These are phyloP conservation scores for Heptranchias perlo DNA, from an alignment of 2,113 vertebrate genomes.

Conservation along the genomic window DNA sequence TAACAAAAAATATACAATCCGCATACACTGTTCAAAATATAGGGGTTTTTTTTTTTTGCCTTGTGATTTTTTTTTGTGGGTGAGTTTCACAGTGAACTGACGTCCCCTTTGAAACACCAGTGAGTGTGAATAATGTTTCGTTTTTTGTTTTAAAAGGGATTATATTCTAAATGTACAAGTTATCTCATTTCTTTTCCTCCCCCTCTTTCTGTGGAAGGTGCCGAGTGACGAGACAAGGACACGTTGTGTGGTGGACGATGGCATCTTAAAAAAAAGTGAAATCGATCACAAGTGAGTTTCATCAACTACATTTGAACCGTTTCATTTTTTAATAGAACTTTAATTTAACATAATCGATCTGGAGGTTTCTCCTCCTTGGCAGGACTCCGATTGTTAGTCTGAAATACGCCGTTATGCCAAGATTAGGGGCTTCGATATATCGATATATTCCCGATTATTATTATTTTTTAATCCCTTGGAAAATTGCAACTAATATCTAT, in stretches of 20 bases:
- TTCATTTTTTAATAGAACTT: neutral
- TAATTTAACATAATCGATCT: neutral
- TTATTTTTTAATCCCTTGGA: neutral
- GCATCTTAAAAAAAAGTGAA: neutral
- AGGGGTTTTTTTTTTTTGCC: neutral
- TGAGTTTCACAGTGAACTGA: neutral
- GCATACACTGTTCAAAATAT: neutral
- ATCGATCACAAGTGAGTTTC: neutral
- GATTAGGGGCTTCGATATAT: neutral
- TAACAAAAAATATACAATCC: neutral
- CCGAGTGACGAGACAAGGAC: neutral
- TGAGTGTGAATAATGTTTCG: neutral
- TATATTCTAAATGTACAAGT: neutral
- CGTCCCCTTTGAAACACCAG: neutral
- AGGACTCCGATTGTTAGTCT: neutral
- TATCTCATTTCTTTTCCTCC: neutral
- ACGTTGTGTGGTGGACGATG: neutral
- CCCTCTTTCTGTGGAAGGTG: neutral
- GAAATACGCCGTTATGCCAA: neutral
- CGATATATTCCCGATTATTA: neutral
- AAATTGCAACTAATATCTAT: neutral
- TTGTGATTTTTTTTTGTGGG: neutral
- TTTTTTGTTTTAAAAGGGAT: neutral
- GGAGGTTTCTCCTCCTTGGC: neutral
- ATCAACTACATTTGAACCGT: neutral